Evolutionary conservation across 2,888 invertebrate species (phyloP), one percentile per base, ranked within the genome.

Genomic region (Protophormia terraenovae): DNA sequence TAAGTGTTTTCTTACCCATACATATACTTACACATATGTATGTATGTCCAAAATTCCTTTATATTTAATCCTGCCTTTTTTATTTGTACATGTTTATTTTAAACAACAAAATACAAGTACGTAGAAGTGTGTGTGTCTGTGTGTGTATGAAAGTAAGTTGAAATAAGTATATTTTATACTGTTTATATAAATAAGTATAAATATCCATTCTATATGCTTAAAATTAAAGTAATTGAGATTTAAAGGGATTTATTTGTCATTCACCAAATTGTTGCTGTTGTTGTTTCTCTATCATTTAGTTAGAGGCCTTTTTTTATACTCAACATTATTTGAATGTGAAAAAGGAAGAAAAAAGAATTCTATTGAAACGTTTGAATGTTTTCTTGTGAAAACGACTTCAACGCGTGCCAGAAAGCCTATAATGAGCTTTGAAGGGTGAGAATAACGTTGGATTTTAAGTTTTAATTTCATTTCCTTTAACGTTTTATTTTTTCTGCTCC

Each of bases 191-290:
- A 8, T 16, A n/a, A n/a, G 80, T 35, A 67, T 64, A 50, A 60
- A 66, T 76, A 81, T 73, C 53, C 72, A 72, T 77, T 60, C 62
- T 67, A 35, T 76, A 76, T 87, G 83, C 83, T 86, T 87, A 73
- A 83, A 87, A 87, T 84, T 85, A 84, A 84, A 87, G 86, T 87
- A 87, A 86, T 86, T 85, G 86, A 80, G 83, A 84, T 75, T 86
- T 85, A 85, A 87, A 81, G 83, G 86, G 87, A 87, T 86, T 86
- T 85, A 84, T 85, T 86, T 86, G 78, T 83, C 83, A 82, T 83
- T 87, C 85, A 79, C 32, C 41, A 69, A 81, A 85, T 73, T 83
- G 75, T 58, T 78, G 78, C 29, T 78, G 60, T 60, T 78, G 60
- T 60, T 62, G 47, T 8, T 66, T 35, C 27, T 71, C 29, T 53